Base-by-base conservation (phyloP, 2,888 invertebrate species). In the Blastobasis lacticolella region DNA sequence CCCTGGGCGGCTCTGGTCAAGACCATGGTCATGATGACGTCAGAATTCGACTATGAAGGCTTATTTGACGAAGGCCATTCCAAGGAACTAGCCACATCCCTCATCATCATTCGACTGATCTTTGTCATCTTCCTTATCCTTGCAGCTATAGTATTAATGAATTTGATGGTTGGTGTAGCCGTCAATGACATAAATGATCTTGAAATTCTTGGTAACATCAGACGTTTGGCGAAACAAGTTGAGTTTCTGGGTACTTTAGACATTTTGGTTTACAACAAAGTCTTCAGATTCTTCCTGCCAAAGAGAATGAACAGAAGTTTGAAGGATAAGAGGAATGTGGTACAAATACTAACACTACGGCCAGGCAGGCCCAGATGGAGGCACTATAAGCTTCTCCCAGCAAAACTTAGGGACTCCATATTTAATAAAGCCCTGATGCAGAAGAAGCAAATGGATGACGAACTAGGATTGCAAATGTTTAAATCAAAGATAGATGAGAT, bases 11-110 rank as follows among this genome's bases (percentile, higher is more conserved):
- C 90, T 0, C 64, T 91, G 1, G 83, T 90, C 10, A 90, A 90
- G 59, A 90, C 90, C 0, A 78, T 90, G 45, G 90, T 90, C 6
- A 91, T 91, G 90, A 90, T 90, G 90, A 90, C 90, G 5, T 89
- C 90, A 51, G 91, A 91, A 60, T 90, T 90, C 48, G 90, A 91
- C 57, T 90, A 90, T 60, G 73, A 61, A 6, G 78, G 82, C 5
- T 64, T 90, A 6, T 90, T 90, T 49, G 85, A 87, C 50, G 75
- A 84, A 53, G 74, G 75, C n/a, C 79, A 84, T 56, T 72, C 79
- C 1, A 65, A 74, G 54, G 72, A 83, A 56, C 69, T 82, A 0
- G 78, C 81, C 1, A 78, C 81, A 0, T 88, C 82, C 1, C 67
- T 84, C 23, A 65, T 84, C 42, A 69, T 90, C 38, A 81, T 89